Percentiles rank a stretch among this genome's conserved stretches.
Evolutionary conservation across 2,113 vertebrate species (phyloP).

Genomic region (Eptesicus fuscus): DNA sequence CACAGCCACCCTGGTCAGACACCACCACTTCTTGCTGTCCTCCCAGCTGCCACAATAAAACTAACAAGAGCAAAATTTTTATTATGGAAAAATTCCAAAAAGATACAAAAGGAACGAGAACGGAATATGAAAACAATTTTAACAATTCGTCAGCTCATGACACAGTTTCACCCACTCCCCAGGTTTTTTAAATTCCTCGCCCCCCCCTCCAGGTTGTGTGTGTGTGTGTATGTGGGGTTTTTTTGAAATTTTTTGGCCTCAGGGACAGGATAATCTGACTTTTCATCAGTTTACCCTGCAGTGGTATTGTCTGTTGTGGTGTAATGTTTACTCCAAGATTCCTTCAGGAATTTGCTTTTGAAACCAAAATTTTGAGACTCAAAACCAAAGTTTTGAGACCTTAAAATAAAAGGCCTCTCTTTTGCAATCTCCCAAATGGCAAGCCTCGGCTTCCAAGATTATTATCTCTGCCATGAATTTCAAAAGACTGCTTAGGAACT

Average conservation of each 20-base stretch:
- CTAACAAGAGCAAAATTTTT: neutral
- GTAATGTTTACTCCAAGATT: neutral
- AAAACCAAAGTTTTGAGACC: neutral
- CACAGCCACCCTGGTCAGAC: too few relatives aligned
- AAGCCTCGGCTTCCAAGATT: slow-evolving; percentile 36
- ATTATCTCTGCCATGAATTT: slow-evolving; percentile 26
- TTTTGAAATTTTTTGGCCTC: neutral
- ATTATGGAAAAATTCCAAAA: neutral
- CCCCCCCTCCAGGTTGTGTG: neutral
- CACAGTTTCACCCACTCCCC: neutral
- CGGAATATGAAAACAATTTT: neutral
- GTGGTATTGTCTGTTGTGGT: neutral
- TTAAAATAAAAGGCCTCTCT: neutral
- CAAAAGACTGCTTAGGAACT: slow-evolving; percentile 8
- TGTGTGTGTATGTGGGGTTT: neutral
- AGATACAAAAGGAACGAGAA: neutral
- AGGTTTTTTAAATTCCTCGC: neutral
- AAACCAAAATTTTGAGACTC: neutral
- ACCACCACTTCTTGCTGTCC: neutral
- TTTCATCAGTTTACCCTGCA: neutral
- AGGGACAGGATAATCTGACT: neutral
- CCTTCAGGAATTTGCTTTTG: neutral
- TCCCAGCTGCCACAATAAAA: neutral
- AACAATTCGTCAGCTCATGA: neutral
- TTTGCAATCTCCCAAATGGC: neutral